Base-by-base conservation (phyloP, 2,888 invertebrate species). In the Drepanosiphum platanoidis region DNA sequence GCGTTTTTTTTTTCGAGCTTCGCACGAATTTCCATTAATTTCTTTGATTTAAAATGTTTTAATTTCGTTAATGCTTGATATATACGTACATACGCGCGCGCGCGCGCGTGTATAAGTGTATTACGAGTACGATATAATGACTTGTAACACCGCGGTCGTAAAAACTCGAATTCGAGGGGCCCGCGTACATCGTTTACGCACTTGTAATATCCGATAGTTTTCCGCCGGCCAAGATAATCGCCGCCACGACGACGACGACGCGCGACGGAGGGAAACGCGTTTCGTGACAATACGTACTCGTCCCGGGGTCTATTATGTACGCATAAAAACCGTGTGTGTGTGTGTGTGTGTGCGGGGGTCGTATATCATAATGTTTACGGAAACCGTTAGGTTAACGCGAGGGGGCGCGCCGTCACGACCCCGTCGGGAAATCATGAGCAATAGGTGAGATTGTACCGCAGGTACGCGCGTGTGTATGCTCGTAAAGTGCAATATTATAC, bases 351-450 rank as follows among this genome's bases (percentile, higher is more conserved):
- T 39, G 52, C 52, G 22, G 52, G 52, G 52, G 18, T 15, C 52
- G 52, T 42, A 22, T 42, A 3, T 2, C 5, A 7, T 52, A 52
- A 2, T 3, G 13, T n/a, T n/a, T 11, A 52, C 22, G 74, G 30
- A 74, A 52, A 22, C 74, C 32, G 72, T 72, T 71, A 72, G 46
- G n/a, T n/a, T 46, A 52, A 46, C 32, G 52, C 32, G 74, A 22
- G 27, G 3, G 30, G 22, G 30, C 30, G 52, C 52, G 22, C 42
- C n/a, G 13, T 52, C 52, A 74, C 52, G 46, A 72, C 72, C 72
- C 72, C 72, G 72, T 46, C 30, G 72, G 72, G 72, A 72, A 72
- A 72, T 72, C 72, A 72, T 42, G 42, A 30, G 42, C 39, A 27
- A 46, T 46, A 46, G 46, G 15, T 18, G 18, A 18, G 18, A 52